A percentile compares a stretch with the other conserved stretches of the same genome.
Evolutionary conservation across 2,888 invertebrate genomes (phyloP).

Genomic region (Andrena marginata): DNA sequence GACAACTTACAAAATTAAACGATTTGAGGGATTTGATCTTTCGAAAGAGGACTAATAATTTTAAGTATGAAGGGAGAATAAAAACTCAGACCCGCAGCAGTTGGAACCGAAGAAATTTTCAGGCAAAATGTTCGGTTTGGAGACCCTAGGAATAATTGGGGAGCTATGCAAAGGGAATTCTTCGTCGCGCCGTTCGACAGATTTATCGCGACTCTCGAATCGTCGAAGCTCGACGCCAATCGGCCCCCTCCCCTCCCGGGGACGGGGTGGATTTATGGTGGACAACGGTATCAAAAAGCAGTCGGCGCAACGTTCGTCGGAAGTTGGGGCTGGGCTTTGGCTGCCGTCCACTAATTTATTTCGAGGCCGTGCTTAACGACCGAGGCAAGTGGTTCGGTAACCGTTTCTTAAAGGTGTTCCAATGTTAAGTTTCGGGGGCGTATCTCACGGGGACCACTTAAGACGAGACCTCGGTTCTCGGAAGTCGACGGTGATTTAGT

Average conservation of each 20-base stretch:
- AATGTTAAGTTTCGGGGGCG: slow-evolving; percentile 59
- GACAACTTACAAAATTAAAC: no score
- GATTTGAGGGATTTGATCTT: no score
- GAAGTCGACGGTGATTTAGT: slow-evolving; percentile 75
- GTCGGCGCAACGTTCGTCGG: slow-evolving; percentile 33
- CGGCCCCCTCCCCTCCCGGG: not conserved
- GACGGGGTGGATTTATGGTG: slow-evolving; percentile 40
- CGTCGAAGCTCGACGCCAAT: slow-evolving; percentile 19
- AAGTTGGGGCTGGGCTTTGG: slow-evolving; percentile 17
- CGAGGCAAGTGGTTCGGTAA: slow-evolving; percentile 47
- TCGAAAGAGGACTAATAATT: no score
- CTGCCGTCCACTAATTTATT: slow-evolving; percentile 48
- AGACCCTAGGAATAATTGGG: not conserved
- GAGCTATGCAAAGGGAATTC: slow-evolving; percentile 19
- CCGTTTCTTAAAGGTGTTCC: slow-evolving; percentile 58
- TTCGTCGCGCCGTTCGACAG: slow-evolving; percentile 9
- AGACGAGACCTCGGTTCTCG: slow-evolving; percentile 58
- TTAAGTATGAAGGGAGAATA: no score
- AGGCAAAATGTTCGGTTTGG: not conserved
- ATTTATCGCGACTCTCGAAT: slow-evolving; percentile 47
- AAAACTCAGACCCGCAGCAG: not conserved
- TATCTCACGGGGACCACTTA: slow-evolving; percentile 69
- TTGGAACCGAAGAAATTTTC: not conserved
- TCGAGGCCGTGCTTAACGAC: slow-evolving; percentile 41
- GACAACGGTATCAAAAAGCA: slow-evolving; percentile 49